Evolutionary conservation across 2,888 invertebrate genomes (phyloP).

Genomic region (Craniophora ligustri): DNA sequence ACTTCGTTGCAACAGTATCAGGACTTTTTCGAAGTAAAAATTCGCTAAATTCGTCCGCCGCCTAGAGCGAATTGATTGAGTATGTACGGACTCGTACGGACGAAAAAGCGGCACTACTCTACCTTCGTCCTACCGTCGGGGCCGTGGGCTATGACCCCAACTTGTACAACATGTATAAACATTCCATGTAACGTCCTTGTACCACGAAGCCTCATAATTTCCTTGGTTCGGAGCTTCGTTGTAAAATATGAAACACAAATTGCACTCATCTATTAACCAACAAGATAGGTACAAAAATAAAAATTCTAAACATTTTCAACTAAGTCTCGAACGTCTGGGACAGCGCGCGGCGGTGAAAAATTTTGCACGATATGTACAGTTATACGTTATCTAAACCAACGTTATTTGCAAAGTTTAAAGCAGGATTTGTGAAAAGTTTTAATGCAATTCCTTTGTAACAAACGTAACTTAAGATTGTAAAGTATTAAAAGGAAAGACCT

Average conservation of each 20-base stretch:
- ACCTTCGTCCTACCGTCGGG: too few species aligned
- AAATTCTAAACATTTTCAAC: conserved; percentile 21
- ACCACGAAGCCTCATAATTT: background rate
- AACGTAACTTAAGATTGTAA: conserved; percentile 13
- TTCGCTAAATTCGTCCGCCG: too few species aligned
- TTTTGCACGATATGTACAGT: conserved; percentile 31
- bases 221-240: background rate
- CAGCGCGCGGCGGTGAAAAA: conserved; percentile 34
- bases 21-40: too few species aligned
- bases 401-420: conserved; percentile 40
- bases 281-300: conserved; percentile 3
- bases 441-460: conserved; percentile 24
- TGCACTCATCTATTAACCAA: conserved; percentile 4
- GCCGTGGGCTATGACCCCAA: too few species aligned
- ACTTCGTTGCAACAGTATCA: too few species aligned
- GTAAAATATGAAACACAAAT: conserved; percentile 17
- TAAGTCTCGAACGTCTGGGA: background rate
- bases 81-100: too few species aligned
- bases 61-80: too few species aligned
- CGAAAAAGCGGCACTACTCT: too few species aligned
- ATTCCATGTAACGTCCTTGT: background rate
- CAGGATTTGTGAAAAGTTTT: conserved; percentile 32
- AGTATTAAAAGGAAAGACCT: background rate
- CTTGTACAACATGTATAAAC: background rate
- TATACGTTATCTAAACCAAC: conserved; percentile 29